These are phyloP conservation scores for Ischnus inquisitorius DNA, from an alignment of 2,888 invertebrate genomes.

Conservation along the genomic window DNA sequence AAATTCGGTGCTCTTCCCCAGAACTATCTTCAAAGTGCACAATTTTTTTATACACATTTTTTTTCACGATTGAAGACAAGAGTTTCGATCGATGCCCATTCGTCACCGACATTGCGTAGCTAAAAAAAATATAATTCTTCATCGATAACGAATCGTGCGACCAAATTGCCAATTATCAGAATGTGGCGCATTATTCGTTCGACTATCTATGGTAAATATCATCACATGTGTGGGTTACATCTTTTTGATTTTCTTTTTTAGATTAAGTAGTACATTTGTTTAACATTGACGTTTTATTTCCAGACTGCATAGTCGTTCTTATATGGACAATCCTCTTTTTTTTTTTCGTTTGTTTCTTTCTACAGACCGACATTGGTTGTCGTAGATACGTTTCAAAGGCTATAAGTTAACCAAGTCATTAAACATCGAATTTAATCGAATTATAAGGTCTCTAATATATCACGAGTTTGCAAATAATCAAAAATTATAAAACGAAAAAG, in stretches of 20 bases:
- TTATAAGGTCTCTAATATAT: conserved; percentile 60
- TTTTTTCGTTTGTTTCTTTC: conserved; percentile 18
- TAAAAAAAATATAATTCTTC: conserved; percentile 18
- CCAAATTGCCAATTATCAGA: conserved; percentile 26
- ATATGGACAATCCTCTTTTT: conserved; percentile 21
- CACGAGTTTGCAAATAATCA: conserved; percentile 68
- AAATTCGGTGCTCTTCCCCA: conserved; percentile 68
- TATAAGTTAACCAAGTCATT: conserved; percentile 62
- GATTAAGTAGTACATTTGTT: conserved; percentile 68
- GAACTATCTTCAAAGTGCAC: conserved; percentile 60
- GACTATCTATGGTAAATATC: conserved; percentile 42
- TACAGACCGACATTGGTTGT: conserved; percentile 41
- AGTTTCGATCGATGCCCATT: neutral
- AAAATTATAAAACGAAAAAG: conserved; percentile 40
- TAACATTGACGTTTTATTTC: conserved; percentile 47
- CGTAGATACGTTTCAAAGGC: conserved; percentile 57
- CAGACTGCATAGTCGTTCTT: conserved; percentile 47
- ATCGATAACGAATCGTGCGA: conserved; percentile 42
- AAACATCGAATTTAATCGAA: conserved; percentile 68
- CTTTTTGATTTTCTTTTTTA: conserved; percentile 7
- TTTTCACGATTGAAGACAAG: neutral
- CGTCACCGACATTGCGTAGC: conserved; percentile 18
- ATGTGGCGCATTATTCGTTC: conserved; percentile 45
- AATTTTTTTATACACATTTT: conserved; percentile 45
- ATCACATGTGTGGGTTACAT: conserved; percentile 45